phyloP scores from a whole-genome alignment of 2,113 vertebrate genomes.

The Gallinago paraguaiae region DNA sequence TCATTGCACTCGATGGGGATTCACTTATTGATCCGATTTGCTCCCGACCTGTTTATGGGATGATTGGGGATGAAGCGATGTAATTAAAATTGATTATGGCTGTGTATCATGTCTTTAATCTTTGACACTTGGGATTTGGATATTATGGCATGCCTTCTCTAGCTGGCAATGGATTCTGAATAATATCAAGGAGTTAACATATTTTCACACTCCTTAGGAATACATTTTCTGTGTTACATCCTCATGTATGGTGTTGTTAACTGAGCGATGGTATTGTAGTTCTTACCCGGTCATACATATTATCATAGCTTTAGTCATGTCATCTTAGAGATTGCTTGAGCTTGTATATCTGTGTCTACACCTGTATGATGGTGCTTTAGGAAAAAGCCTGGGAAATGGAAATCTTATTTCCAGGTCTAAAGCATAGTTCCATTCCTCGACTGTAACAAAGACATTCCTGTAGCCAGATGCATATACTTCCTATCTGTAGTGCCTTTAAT shows the following conservation, averaged over 20 bases:
- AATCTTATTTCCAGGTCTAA: not conserved
- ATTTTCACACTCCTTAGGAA: not conserved
- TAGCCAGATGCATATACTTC: not conserved
- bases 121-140: not conserved
- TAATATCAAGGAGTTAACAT: not conserved
- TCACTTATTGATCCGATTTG: slow-evolving; percentile 29
- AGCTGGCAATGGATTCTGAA: not conserved
- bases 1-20: not conserved
- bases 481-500: not conserved
- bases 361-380: not conserved
- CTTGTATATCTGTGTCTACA: not conserved
- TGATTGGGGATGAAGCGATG: not conserved
- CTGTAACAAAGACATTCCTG: not conserved
- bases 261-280: not conserved
- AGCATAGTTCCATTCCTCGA: not conserved
- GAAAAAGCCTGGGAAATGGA: not conserved
- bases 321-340: fast-evolving
- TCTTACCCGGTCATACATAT: not conserved
- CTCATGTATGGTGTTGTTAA: not conserved
- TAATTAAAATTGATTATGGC: slow-evolving; percentile 24
- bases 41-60: not conserved
- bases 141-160: not conserved
- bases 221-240: not conserved
- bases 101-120: not conserved
- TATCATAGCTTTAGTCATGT: not conserved